phyloP scores from a whole-genome alignment of 2,888 invertebrate species.

The Tineola bisselliella region DNA sequence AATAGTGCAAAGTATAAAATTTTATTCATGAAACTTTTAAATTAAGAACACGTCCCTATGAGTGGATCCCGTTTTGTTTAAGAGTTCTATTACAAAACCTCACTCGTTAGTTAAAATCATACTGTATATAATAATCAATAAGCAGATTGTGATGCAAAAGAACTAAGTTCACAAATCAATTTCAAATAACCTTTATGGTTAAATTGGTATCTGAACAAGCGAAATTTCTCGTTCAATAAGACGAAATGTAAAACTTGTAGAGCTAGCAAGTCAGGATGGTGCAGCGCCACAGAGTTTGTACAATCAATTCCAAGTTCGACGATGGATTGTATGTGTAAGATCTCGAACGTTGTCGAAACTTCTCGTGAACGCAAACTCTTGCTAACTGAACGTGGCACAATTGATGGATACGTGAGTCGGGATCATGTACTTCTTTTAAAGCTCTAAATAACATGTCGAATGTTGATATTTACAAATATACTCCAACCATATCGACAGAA shows the following conservation, averaged over 20 bases:
- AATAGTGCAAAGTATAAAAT: no score
- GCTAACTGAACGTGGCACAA: conserved; percentile 11
- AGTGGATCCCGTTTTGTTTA: no score
- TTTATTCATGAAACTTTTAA: no score
- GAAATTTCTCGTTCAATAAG: conserved; percentile 17
- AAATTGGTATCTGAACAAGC: background rate
- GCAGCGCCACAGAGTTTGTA: conserved; percentile 28
- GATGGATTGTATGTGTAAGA: conserved; percentile 26
- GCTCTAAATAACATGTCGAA: background rate
- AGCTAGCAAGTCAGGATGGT: conserved; percentile 24
- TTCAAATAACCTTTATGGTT: background rate
- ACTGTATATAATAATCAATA: no score
- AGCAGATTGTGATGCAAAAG: no score
- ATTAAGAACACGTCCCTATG: no score
- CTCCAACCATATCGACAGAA: no score
- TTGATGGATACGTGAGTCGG: conserved; percentile 3
- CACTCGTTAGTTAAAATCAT: no score
- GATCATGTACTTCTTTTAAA: background rate
- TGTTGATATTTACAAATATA: background rate
- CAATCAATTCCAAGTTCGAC: conserved; percentile 35
- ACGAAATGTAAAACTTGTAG: conserved; percentile 28
- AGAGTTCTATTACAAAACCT: no score
- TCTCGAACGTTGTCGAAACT: conserved; percentile 13
- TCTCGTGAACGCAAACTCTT: conserved; percentile 7
- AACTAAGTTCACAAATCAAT: background rate